Evolutionary conservation across 1,140 invertebrate species (phyloP).

Genomic region (Brachionus koreanus): DNA sequence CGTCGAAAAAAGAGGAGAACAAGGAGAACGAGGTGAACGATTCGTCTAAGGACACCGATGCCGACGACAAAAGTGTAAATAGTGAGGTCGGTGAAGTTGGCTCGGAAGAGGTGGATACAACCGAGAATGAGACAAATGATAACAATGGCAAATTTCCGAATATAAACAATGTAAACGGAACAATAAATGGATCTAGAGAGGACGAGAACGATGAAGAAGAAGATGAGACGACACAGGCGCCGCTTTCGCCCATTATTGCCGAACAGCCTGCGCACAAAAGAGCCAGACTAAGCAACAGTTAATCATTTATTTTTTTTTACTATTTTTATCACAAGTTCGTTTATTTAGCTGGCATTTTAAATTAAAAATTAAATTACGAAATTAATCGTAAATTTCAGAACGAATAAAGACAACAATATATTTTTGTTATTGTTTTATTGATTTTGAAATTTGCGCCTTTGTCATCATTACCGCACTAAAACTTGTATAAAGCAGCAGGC

Average conservation of each 20-base stretch:
- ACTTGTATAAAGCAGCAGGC: conserved; percentile 62
- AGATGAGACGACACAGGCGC: background rate
- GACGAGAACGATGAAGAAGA: background rate
- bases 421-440: background rate
- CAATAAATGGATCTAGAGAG: background rate
- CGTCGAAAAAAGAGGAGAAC: background rate
- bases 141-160: background rate
- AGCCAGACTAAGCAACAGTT: conserved; percentile 18
- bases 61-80: background rate
- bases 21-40: background rate
- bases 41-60: background rate
- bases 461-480: conserved; percentile 61
- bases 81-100: background rate
- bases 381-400: background rate
- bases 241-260: background rate
- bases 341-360: background rate
- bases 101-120: background rate
- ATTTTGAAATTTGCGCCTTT: background rate
- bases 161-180: background rate
- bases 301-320: background rate
- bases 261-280: conserved; percentile 21
- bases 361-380: background rate
- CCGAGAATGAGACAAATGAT: background rate
- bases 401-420: conserved; percentile 1
- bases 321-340: background rate